A percentile compares a stretch with the other conserved stretches of the same genome.
Conservation (phyloP, 2,797 vertebrate genomes). For the Crenuchus spilurus region DNA sequence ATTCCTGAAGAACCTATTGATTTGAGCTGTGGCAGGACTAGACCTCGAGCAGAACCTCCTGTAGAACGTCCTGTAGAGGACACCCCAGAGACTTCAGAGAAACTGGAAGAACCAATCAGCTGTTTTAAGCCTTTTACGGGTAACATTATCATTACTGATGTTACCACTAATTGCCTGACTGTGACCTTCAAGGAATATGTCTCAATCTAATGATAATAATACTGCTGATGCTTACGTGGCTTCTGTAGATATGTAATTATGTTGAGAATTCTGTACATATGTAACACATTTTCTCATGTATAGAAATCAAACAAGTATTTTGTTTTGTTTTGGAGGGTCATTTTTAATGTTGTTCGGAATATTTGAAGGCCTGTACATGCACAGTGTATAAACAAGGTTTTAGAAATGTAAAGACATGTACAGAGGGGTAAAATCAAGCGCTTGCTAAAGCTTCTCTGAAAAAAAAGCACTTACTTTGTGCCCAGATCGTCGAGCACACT, state of each 20-base stretch:
- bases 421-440: conserved; percentile 21
- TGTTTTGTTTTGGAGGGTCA: conserved; percentile 26
- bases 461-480: conserved; percentile 51
- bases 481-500: conserved; percentile 20
- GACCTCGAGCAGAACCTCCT: conserved; percentile 57
- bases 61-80: conserved; percentile 35
- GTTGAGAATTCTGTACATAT: conserved; percentile 50
- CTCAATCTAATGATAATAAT: conserved; percentile 76
- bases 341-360: conserved; percentile 22
- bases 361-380: conserved; percentile 36
- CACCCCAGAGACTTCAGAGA: conserved; percentile 63
- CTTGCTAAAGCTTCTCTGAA: conserved; percentile 12
- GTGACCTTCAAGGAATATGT: conserved; percentile 98
- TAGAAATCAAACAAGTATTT: conserved; percentile 68
- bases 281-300: conserved; percentile 64
- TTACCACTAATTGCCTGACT: conserved; percentile 97
- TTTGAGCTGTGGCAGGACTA: conserved; percentile 91
- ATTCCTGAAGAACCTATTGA: conserved; percentile 96
- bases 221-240: conserved; percentile 52
- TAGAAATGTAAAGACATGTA: conserved; percentile 16
- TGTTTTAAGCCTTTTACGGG: conserved; percentile 92
- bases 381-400: conserved; percentile 21
- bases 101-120: conserved; percentile 75
- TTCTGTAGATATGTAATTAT: conserved; percentile 73
- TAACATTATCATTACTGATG: conserved; percentile 97